phyloP scores from a whole-genome alignment of 2,797 vertebrate genomes.

The Falco rusticolus region DNA sequence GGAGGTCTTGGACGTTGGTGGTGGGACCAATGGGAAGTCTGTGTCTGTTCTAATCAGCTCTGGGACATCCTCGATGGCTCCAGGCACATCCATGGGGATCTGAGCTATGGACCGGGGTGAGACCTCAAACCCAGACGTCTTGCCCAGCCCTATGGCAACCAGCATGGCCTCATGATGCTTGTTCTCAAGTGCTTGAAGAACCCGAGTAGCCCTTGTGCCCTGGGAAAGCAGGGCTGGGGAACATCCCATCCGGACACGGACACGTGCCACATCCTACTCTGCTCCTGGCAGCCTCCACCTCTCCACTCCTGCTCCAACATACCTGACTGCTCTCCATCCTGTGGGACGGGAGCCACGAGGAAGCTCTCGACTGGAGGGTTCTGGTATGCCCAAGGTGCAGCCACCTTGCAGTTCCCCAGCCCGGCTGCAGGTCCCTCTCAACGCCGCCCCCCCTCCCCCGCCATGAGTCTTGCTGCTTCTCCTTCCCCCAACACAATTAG shows the following conservation, averaged over 20 bases:
- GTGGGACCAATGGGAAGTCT: background rate
- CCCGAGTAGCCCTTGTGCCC: background rate
- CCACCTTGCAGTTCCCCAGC: background rate
- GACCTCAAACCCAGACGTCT: background rate
- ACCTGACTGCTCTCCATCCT: background rate
- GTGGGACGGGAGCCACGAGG: rapidly evolving
- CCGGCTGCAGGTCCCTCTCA: rapidly evolving
- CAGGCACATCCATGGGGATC: background rate
- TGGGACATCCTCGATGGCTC: background rate
- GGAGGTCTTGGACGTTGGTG: background rate
- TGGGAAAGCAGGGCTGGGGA: background rate
- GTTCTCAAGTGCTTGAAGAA: background rate
- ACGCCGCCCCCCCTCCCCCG: background rate
- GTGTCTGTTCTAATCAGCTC: background rate
- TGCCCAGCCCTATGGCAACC: background rate
- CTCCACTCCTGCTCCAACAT: background rate
- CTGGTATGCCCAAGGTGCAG: background rate
- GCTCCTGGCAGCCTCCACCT: background rate
- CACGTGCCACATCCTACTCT: rapidly evolving
- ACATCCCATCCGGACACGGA: rapidly evolving
- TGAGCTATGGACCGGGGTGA: background rate
- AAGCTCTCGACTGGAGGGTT: rapidly evolving
- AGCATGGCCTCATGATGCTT: background rate
- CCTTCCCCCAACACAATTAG: background rate
- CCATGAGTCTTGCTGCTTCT: rapidly evolving